Evolutionary conservation across 1,140 invertebrate genomes (phyloP), one percentile per base, ranked within the genome.

Genomic region (Sitophilus oryzae): DNA sequence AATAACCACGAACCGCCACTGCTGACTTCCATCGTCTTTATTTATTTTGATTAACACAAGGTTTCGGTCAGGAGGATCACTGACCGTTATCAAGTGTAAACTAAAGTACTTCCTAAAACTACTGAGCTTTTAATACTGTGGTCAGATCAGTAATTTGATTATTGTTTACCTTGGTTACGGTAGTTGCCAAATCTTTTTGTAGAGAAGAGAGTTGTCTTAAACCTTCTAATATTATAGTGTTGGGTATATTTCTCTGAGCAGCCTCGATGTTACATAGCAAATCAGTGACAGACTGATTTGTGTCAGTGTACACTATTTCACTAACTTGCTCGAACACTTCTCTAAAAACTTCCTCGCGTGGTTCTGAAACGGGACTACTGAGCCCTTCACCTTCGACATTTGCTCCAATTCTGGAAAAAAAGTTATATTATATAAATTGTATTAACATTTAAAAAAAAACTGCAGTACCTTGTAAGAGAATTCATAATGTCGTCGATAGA

Each of bases 401-500:
- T 6, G 43, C 40, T 35, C 45, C 48, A 18, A 61, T 44, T 38
- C 61, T 50, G 0, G 43, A 51, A 30, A 34, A 2, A 40, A 44
- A 49, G 40, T 61, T 50, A 34, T 45, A 65, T 62, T 45, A 59
- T 40, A 50, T 69, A 65, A 56, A 38, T 38, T 38, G 4, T 38
- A n/a, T 8, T 38, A n/a, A n/a, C 10, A 8, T 38, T 15, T n/a
- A 38, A 4, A 8, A 9, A 21, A 23, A 37, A 36, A 20, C 15
- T 36, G 19, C 25, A 37, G 15, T 2, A 55, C 49, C 49, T 58
- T 3, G 42, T 58, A 8, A 61, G 16, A 2, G 60, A 71, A 52
- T 69, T 73, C 19, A 77, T 69, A n/a, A 79, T 72, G 63, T 77
- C 74, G 53, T 77, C 74, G 4, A 76, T 56, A 0, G 76, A 74